Evolutionary conservation across 2,797 vertebrate genomes (phyloP).

Genomic region (Poeciliopsis turneri): DNA sequence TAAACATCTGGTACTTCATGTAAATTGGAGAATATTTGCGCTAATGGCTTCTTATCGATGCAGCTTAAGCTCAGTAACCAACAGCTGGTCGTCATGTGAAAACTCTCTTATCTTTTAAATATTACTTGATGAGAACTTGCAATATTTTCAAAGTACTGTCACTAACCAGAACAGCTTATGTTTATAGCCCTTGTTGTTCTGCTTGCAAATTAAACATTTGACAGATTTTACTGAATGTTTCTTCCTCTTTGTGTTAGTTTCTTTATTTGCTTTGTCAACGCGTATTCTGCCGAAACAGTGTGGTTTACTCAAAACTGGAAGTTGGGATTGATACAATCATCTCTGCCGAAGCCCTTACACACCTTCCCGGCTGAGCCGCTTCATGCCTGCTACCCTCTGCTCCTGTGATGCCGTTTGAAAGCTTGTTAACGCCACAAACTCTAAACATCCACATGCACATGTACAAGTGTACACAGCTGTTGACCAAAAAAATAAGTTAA

Average conservation of each 20-base stretch:
- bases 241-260: constrained; percentile 33
- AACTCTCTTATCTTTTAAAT: background rate
- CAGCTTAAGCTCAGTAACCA: background rate
- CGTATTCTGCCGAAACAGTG: constrained; percentile 31
- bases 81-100: background rate
- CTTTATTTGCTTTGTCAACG: constrained; percentile 34
- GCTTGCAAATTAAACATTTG: constrained; percentile 9
- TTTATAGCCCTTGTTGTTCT: background rate
- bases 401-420: constrained; percentile 42
- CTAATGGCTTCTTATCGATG: background rate
- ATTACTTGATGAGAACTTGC: background rate
- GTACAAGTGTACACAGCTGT: constrained; percentile 23
- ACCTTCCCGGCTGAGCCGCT: background rate
- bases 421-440: background rate
- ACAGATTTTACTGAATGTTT: constrained; percentile 24
- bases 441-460: constrained; percentile 13
- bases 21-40: background rate
- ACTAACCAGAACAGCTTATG: background rate
- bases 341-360: constrained; percentile 34
- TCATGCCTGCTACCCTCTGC: constrained; percentile 14
- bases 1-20: background rate
- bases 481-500: constrained; percentile 47
- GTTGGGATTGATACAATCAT: constrained; percentile 34
- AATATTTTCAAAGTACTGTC: background rate
- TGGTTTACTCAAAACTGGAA: constrained; percentile 44